Percentiles rank a stretch among this genome's conserved stretches.
phyloP scores from a whole-genome alignment of 1,140 invertebrate genomes.

The Drosophila trapezifrons region DNA sequence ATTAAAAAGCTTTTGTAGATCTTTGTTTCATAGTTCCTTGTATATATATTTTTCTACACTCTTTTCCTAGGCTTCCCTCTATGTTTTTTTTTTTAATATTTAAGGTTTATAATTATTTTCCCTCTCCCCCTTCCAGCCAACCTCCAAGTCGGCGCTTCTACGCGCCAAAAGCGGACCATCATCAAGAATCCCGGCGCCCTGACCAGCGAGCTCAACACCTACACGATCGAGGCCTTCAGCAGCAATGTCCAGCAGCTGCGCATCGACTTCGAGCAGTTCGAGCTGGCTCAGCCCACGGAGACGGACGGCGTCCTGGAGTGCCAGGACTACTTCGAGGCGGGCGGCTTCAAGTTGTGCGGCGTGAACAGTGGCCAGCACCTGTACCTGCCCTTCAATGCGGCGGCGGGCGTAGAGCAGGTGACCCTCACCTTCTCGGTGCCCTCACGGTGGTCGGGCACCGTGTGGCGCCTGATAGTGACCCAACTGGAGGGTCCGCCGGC shows the following conservation, averaged over 20 bases:
- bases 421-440: slow-evolving; percentile 61
- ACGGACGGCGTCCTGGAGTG: slow-evolving; percentile 79
- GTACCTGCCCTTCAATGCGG: slow-evolving; percentile 77
- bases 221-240: slow-evolving; percentile 76
- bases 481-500: slow-evolving; percentile 86
- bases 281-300: slow-evolving; percentile 87
- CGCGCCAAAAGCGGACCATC: slow-evolving; percentile 62
- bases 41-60: too few species aligned
- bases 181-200: slow-evolving; percentile 60
- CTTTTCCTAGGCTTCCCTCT: too few species aligned
- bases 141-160: slow-evolving; percentile 58
- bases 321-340: slow-evolving; percentile 87
- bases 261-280: slow-evolving; percentile 91
- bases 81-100: too few species aligned
- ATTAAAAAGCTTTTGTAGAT: too few species aligned
- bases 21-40: too few species aligned
- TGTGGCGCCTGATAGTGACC: slow-evolving; percentile 87
- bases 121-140: slow-evolving; percentile 40
- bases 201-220: slow-evolving; percentile 47
- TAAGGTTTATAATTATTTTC: background rate
- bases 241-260: slow-evolving; percentile 87
- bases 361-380: slow-evolving; percentile 91
- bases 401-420: slow-evolving; percentile 60
- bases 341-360: slow-evolving; percentile 87
- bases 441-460: slow-evolving; percentile 63